Evolutionary conservation across 2,888 invertebrate genomes (phyloP), one percentile per base, ranked within the genome.

Genomic region (Drosophila anomalata): DNA sequence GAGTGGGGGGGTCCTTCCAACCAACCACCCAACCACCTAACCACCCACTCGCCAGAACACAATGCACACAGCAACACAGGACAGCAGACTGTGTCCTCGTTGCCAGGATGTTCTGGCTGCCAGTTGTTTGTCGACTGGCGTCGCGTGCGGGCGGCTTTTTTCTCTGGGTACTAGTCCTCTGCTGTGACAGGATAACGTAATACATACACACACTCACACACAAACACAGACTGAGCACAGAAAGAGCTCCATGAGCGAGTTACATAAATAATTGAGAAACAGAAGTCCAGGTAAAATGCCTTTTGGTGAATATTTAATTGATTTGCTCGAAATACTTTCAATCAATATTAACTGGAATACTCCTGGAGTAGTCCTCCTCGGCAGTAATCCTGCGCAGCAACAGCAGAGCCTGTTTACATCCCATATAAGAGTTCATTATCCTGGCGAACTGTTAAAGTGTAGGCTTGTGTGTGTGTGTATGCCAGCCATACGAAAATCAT

Each of bases 41-140:
- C 53, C 67, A 60, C 44, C 53, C 59, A 61, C 31, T 52, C 20
- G 22, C n/a, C 48, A 44, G 44, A 2, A 51, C 36, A 46, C 60
- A 70, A 69, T 70, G 60, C 60, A 69, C 48, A 61, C 53, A 57
- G 36, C 65, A 54, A 56, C 53, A 31, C 53, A 48, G 24, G 4
- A 24, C 41, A 51, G 47, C 41, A 33, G 53, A 51, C 63, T 51
- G 61, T 54, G 61, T 54, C 63, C 63, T 59, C 57, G 78, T 55
- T 63, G 70, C 70, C 62, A 62, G 65, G 62, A 57, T 58, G 55
- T 75, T 59, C 57, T 54, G 46, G 58, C 41, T 73, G 83, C 62
- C 82, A 82, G 82, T 82, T 82, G 87, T 81, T 84, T 81, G 75
- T 74, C 85, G 87, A 84, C 82, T 82, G 87, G 76, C 82, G 57